Evolutionary conservation across 35 echinoderm and acorn worm species (phyloP).

Genomic region (Lytechinus pictus): DNA sequence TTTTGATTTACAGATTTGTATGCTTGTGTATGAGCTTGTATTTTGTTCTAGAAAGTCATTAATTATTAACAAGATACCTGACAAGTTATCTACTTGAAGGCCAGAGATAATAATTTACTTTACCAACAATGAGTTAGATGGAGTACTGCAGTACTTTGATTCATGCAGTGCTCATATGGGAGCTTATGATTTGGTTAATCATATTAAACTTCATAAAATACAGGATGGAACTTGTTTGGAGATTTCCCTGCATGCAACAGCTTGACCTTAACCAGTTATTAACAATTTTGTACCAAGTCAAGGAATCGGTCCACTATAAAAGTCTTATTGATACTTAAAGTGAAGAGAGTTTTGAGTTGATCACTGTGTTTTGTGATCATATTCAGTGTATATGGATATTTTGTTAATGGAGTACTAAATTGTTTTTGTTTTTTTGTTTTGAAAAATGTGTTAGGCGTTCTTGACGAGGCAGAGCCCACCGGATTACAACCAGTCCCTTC

Average conservation of each 20-base stretch:
- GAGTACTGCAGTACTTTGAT: background rate
- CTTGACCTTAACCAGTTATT: background rate
- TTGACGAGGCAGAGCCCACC: slow-evolving; percentile 2
- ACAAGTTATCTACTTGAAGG: no score
- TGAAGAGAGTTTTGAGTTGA: background rate
- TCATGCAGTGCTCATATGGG: background rate
- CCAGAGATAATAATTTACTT: background rate
- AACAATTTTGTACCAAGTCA: background rate
- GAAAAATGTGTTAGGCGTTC: slow-evolving; percentile 10
- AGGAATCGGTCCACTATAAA: background rate
- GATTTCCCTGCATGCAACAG: background rate
- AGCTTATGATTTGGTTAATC: background rate
- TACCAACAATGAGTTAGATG: background rate
- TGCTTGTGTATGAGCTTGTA: no score
- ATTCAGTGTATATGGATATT: background rate
- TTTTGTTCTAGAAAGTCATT: no score
- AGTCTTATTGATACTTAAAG: background rate
- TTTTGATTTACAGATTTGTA: background rate
- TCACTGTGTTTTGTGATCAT: background rate
- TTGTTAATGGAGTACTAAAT: background rate
- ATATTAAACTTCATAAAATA: background rate
- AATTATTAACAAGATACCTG: no score
- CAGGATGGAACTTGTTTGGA: background rate
- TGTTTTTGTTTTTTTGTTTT: background rate
- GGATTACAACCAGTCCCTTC: slow-evolving; percentile 28